Evolutionary conservation across 2,797 vertebrate species (phyloP).

Genomic region (Scomberomorus guttatus): DNA sequence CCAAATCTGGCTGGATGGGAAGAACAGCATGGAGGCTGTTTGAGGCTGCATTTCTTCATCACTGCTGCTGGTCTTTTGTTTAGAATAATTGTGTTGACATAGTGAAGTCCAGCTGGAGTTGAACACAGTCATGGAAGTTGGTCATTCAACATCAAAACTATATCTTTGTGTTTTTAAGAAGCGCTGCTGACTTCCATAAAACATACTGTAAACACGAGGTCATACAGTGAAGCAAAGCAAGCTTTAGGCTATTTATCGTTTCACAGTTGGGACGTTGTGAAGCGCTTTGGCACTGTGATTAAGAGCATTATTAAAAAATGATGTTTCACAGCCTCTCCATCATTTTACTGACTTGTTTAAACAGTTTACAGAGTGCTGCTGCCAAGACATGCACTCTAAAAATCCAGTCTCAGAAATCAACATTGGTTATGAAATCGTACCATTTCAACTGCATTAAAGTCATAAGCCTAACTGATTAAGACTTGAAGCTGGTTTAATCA

Average conservation of each 20-base stretch:
- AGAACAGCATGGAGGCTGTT: neutral
- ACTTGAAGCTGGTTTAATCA: no score
- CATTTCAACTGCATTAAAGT: no score
- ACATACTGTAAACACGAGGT: neutral
- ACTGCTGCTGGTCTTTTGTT: no score
- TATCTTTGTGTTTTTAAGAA: neutral
- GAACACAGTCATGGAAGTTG: no score
- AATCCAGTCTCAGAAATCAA: no score
- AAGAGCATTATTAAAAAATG: neutral
- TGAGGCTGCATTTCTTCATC: slow-evolving; percentile 23
- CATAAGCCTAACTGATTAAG: no score
- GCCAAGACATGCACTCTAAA: neutral
- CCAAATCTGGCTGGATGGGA: neutral
- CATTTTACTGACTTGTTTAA: no score
- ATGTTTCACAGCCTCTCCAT: neutral
- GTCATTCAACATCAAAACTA: neutral
- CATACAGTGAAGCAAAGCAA: neutral
- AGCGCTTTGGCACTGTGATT: neutral
- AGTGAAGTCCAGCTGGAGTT: slow-evolving; percentile 20
- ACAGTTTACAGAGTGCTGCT: neutral
- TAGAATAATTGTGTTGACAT: slow-evolving; percentile 35
- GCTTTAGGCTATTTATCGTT: neutral
- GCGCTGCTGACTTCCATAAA: neutral
- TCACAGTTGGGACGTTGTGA: neutral
- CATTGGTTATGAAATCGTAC: no score